Conservation (phyloP, 2,113 vertebrate genomes). For the Bubalus kerabau region DNA sequence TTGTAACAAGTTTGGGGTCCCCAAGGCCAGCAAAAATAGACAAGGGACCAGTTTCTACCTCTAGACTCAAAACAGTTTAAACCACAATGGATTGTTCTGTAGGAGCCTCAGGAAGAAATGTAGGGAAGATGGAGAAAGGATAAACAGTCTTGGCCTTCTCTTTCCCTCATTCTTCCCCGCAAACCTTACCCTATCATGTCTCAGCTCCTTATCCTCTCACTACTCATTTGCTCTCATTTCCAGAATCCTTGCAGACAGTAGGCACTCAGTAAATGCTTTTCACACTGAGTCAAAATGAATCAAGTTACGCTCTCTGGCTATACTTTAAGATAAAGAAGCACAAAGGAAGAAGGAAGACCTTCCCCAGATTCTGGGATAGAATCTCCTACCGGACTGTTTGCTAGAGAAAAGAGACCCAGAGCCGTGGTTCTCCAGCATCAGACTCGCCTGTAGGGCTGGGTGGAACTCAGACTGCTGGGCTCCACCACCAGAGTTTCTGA, state of each 20-base stretch:
- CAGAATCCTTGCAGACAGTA: background rate
- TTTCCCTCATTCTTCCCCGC: background rate
- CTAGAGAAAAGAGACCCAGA: background rate
- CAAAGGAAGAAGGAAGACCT: background rate
- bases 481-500: background rate
- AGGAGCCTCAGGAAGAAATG: background rate
- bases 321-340: conserved; percentile 4
- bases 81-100: background rate
- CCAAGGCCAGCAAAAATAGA: background rate
- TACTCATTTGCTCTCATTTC: background rate
- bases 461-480: background rate
- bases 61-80: conserved; percentile 17
- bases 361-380: background rate
- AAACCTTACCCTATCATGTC: background rate
- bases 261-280: background rate
- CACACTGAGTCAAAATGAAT: conserved; percentile 1
- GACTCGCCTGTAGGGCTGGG: background rate
- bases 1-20: background rate
- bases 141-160: background rate
- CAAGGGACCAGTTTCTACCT: background rate
- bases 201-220: background rate
- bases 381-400: background rate
- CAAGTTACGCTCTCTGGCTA: background rate
- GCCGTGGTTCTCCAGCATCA: background rate
- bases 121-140: background rate